A percentile compares a stretch with the other conserved stretches of the same genome.
phyloP scores from a whole-genome alignment of 2,797 vertebrate genomes.

The Euphonia xanthogaster region DNA sequence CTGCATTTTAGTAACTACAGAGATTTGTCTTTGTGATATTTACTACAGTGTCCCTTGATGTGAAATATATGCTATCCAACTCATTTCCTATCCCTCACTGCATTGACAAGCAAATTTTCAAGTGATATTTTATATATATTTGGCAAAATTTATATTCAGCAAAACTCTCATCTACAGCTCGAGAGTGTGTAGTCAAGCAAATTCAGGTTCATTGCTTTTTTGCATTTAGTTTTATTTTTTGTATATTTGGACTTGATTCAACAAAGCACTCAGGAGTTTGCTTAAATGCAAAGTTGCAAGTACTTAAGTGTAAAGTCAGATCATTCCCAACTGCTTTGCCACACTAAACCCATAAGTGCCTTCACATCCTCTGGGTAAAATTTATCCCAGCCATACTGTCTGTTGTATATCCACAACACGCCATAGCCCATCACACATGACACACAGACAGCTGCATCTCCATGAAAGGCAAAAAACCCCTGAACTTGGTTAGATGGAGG shows the following conservation, averaged over 20 bases:
- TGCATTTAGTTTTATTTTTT: not conserved
- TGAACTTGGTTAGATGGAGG: not conserved
- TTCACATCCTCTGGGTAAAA: not conserved
- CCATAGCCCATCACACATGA: not conserved
- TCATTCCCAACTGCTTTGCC: not conserved
- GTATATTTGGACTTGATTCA: not conserved
- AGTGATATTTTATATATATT: not conserved
- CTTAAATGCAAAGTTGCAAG: not conserved
- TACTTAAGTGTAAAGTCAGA: not conserved
- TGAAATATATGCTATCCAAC: not conserved
- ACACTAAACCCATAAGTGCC: not conserved
- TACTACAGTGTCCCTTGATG: not conserved
- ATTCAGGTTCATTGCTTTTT: not conserved
- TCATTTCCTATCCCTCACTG: not conserved
- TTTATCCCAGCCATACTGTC: not conserved
- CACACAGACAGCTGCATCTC: not conserved
- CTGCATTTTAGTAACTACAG: not conserved
- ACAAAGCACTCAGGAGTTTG: not conserved
- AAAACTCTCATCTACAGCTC: not conserved
- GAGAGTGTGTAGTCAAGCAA: not conserved
- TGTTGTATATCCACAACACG: not conserved
- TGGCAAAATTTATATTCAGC: not conserved
- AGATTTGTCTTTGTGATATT: slow-evolving; percentile 9
- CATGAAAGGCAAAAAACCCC: not conserved
- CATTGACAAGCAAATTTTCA: not conserved